Evolutionary conservation across 2,888 invertebrate species (phyloP).

Genomic region (Acrocera orbiculus): DNA sequence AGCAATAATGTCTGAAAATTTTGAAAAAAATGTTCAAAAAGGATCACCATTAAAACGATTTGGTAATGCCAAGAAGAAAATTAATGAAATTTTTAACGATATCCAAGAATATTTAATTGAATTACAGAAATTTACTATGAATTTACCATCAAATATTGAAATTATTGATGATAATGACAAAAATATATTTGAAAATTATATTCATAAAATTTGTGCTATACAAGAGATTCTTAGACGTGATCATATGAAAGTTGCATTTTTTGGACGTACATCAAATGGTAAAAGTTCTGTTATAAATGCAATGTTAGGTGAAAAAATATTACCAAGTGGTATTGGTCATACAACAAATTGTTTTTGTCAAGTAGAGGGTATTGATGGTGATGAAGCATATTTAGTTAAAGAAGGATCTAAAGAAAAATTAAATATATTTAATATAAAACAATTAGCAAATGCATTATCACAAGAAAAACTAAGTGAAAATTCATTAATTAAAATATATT

Average conservation of each 20-base stretch:
- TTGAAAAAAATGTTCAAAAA: too few relatives aligned
- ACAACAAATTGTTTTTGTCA: conserved; percentile 99
- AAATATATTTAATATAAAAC: conserved; percentile 77
- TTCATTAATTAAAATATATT: conserved; percentile 77
- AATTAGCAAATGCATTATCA: conserved; percentile 87
- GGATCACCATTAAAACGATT: conserved; percentile 95
- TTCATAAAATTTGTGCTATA: conserved; percentile 78
- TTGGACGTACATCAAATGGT: conserved; percentile 86
- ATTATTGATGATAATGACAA: conserved; percentile 55
- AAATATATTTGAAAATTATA: conserved; percentile 59
- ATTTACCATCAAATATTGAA: conserved; percentile 46
- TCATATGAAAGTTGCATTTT: conserved; percentile 81
- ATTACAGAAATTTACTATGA: conserved; percentile 32
- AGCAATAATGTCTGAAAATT: too few relatives aligned
- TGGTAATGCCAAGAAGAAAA: conserved; percentile 95
- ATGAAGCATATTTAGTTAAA: conserved; percentile 71
- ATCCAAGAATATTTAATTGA: conserved; percentile 88
- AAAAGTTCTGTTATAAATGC: conserved; percentile 99
- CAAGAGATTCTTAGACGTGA: conserved; percentile 87
- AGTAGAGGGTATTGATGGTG: conserved; percentile 82
- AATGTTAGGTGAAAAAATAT: conserved; percentile 94
- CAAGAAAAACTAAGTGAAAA: conserved; percentile 80
- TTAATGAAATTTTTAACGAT: conserved; percentile 92
- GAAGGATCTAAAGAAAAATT: conserved; percentile 68
- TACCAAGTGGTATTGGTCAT: conserved; percentile 97